Percentiles rank a stretch among this genome's conserved stretches.
Evolutionary conservation across 2,113 vertebrate species (phyloP).

Genomic region (Vidua macroura): DNA sequence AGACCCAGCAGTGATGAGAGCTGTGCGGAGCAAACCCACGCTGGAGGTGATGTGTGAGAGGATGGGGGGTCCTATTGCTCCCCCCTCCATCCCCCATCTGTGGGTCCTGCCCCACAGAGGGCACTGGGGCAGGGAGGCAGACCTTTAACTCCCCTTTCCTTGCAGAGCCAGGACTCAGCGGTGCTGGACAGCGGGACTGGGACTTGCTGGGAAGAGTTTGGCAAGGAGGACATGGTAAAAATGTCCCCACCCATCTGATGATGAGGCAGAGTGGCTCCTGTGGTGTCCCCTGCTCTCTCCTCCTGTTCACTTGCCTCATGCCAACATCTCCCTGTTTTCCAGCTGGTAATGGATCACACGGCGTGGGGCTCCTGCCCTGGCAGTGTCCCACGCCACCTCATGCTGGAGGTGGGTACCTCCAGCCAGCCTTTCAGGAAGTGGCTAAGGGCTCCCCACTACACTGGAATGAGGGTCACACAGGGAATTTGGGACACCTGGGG

Average conservation of each 20-base stretch:
- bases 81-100: neutral
- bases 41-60: slow-evolving; percentile 69
- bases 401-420: slow-evolving; percentile 53
- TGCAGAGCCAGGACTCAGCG: slow-evolving; percentile 81
- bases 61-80: neutral
- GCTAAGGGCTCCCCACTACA: neutral
- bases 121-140: neutral
- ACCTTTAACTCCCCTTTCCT: neutral
- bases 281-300: neutral
- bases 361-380: neutral
- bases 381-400: neutral
- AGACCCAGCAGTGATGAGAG: slow-evolving; percentile 86
- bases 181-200: slow-evolving; percentile 79
- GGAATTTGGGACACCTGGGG: fast-evolving
- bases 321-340: neutral
- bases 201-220: slow-evolving; percentile 57
- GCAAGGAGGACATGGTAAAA: slow-evolving; percentile 63
- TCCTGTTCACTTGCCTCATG: neutral
- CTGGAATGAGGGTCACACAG: neutral
- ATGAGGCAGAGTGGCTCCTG: neutral
- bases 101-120: neutral
- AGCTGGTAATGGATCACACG: neutral
- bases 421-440: neutral
- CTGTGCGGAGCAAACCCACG: slow-evolving; percentile 75
- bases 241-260: neutral